Evolutionary conservation across 1,140 invertebrate genomes (phyloP).

Genomic region (Meteorus sp.): DNA sequence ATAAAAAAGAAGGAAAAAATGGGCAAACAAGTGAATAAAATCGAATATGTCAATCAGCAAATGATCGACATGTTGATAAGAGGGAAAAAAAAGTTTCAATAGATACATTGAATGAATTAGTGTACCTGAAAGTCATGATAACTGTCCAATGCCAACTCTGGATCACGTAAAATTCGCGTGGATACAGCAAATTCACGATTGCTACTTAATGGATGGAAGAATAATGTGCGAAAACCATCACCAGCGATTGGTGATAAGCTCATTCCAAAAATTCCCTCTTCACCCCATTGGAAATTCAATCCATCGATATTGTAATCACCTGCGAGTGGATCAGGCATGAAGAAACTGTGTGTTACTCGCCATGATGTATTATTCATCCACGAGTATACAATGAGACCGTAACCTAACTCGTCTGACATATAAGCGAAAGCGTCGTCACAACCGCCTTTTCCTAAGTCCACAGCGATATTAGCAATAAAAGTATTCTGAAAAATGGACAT

Average conservation of each 20-base stretch:
- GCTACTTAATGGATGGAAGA: constrained; percentile 77
- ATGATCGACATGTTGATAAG: background rate
- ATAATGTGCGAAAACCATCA: constrained; percentile 71
- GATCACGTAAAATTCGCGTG: constrained; percentile 70
- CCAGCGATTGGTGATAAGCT: constrained; percentile 66
- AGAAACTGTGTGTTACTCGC: constrained; percentile 75
- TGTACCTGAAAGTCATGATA: constrained; percentile 70
- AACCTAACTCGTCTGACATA: constrained; percentile 79
- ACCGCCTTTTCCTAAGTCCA: constrained; percentile 69
- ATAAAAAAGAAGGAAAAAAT: background rate
- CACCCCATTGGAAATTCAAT: constrained; percentile 80
- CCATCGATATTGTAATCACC: constrained; percentile 79
- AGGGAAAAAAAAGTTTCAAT: background rate
- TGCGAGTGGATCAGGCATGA: constrained; percentile 75
- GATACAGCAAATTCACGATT: constrained; percentile 77
- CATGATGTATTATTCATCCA: constrained; percentile 75
- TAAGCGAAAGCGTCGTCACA: constrained; percentile 80
- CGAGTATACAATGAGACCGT: constrained; percentile 77
- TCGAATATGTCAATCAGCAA: background rate
- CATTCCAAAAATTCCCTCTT: constrained; percentile 81
- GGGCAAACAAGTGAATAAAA: too few species aligned
- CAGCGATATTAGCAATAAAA: constrained; percentile 80
- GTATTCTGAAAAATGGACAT: constrained; percentile 57
- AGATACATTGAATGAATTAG: background rate
- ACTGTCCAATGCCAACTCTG: constrained; percentile 66